A percentile compares a stretch with the other conserved stretches of the same genome.
Evolutionary conservation across 2,888 invertebrate genomes (phyloP).

Genomic region (Serrognathus titanus): DNA sequence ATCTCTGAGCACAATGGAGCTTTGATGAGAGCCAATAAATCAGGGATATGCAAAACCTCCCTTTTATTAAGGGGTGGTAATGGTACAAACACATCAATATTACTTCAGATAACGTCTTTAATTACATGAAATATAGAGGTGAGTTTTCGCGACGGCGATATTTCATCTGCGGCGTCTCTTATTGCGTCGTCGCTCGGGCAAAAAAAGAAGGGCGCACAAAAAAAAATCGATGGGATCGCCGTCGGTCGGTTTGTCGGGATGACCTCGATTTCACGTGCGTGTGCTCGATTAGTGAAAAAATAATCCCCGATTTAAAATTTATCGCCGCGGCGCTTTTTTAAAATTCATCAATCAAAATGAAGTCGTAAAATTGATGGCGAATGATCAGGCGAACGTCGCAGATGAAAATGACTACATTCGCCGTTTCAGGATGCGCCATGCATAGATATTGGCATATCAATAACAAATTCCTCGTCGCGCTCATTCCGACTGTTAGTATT

Average conservation of each 20-base stretch:
- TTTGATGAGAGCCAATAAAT: slow-evolving; percentile 59
- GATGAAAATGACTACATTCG: slow-evolving; percentile 1
- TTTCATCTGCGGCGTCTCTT: slow-evolving; percentile 1
- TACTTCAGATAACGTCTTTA: slow-evolving; percentile 25
- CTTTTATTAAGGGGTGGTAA: slow-evolving; percentile 43
- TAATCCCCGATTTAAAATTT: not conserved
- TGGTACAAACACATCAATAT: slow-evolving; percentile 31
- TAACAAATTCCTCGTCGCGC: slow-evolving; percentile 19
- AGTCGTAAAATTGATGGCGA: slow-evolving; percentile 2
- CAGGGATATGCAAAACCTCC: slow-evolving; percentile 51
- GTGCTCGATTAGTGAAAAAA: not conserved
- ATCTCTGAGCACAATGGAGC: slow-evolving; percentile 47
- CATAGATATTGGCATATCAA: slow-evolving; percentile 21
- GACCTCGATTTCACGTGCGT: not conserved
- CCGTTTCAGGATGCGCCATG: slow-evolving; percentile 9
- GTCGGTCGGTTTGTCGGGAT: no score
- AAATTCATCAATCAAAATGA: slow-evolving; percentile 2
- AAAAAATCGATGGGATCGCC: no score
- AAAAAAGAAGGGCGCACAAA: no score
- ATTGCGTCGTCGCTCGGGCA: not conserved
- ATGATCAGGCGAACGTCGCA: slow-evolving; percentile 3
- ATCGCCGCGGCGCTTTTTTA: not conserved
- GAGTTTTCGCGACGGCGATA: slow-evolving; percentile 9
- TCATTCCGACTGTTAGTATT: not conserved
- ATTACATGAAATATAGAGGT: slow-evolving; percentile 25